Percentiles rank a stretch among this genome's conserved stretches.
Conservation (phyloP, 2,888 invertebrate genomes). For the Desoria tigrina region DNA sequence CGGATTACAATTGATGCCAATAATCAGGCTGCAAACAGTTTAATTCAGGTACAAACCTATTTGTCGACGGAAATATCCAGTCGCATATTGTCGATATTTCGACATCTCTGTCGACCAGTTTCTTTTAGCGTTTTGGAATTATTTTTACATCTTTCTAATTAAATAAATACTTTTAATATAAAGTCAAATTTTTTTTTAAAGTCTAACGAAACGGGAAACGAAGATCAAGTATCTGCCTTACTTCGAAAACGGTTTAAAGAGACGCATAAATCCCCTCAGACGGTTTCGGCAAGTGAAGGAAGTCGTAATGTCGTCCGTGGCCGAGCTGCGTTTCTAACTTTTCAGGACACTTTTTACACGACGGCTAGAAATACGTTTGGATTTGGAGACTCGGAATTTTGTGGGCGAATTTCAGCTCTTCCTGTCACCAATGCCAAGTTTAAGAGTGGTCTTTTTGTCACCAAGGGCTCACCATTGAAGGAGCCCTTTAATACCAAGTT, state of each 20-base stretch:
- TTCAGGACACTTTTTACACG: constrained; percentile 32
- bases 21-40: constrained; percentile 19
- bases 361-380: constrained; percentile 21
- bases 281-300: constrained; percentile 6
- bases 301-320: constrained; percentile 7
- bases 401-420: constrained; percentile 19
- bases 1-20: constrained; percentile 20
- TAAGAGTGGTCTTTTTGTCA: constrained; percentile 31
- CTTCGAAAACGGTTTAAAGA: background rate
- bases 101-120: too few species aligned
- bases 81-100: too few species aligned
- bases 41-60: constrained; percentile 11
- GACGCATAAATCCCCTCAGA: background rate
- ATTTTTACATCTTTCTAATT: too few species aligned
- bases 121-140: too few species aligned
- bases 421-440: constrained; percentile 23
- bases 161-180: too few species aligned
- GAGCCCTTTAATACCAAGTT: constrained; percentile 34
- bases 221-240: background rate
- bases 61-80: too few species aligned
- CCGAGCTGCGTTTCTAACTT: constrained; percentile 23
- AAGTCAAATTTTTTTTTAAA: too few species aligned
- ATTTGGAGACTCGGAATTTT: constrained; percentile 15
- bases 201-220: too few species aligned
- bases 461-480: constrained; percentile 31